Evolutionary conservation across 2,113 vertebrate genomes (phyloP), one percentile per base, ranked within the genome.

Genomic region (Aramus guarauna): DNA sequence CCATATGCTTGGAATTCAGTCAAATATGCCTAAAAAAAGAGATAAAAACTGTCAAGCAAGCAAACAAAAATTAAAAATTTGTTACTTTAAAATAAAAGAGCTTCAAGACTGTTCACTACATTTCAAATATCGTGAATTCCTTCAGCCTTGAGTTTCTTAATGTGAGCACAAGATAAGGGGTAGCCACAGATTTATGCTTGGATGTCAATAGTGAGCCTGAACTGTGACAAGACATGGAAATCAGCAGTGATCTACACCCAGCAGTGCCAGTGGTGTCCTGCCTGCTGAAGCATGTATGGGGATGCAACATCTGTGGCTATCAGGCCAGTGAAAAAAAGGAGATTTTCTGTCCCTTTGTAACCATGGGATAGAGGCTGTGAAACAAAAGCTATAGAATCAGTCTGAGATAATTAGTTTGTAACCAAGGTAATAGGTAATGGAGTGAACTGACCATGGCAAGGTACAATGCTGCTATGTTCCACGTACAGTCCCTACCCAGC

Each of bases 1-100:
- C 91, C 93, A 94, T 92, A 82, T 79, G 94, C 78, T 94, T 94
- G 91, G 84, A 94, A 87, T 85, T 94, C 89, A 97, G 71, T 52
- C 94, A 96, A 91, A 48, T 32, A 72, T 15, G 50, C 30, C 69
- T 45, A 24, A 68, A 91, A 89, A 60, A 34, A 37, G 50, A 53
- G 16, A 84, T 48, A 22, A 84, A 91, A 92, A 37, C 62, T 87
- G 77, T 75, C 73, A 88, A 92, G 80, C 68, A 85, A 88, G 68
- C 45, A 84, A 77, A 50, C n/a, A 77, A 59, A 37, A 45, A 92
- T 48, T 68, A 56, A 81, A 71, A 74, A 64, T 29, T 3, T 75
- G 37, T 48, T 66, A 79, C 53, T 59, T 83, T 60, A 34, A 81
- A 91, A 73, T 74, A 29, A 50, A 91, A 79, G 45, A 73, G 41